Conservation (phyloP, 2,797 vertebrate genomes). For the Chiloscyllium punctatum region DNA sequence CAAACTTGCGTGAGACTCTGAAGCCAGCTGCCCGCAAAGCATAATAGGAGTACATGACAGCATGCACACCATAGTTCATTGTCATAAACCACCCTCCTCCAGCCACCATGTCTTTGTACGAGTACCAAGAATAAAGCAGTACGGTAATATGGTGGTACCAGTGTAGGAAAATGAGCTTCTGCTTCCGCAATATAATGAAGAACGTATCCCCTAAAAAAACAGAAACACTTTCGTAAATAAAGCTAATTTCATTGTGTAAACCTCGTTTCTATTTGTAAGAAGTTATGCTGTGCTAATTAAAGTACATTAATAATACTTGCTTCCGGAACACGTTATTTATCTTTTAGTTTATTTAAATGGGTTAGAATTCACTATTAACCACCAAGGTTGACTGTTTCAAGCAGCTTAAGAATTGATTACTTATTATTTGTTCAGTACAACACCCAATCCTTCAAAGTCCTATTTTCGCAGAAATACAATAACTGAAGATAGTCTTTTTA, state of each 20-base stretch:
- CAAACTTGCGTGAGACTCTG: slow-evolving; percentile 87
- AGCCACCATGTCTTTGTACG: slow-evolving; percentile 99
- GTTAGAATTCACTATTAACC: background rate
- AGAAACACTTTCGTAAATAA: background rate
- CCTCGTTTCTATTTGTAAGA: background rate
- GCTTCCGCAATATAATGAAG: slow-evolving; percentile 95
- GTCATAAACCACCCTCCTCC: slow-evolving; percentile 99
- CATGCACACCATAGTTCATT: slow-evolving; percentile 97
- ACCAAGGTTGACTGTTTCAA: background rate
- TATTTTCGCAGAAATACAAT: background rate
- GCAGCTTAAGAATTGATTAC: background rate
- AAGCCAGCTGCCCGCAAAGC: slow-evolving; percentile 88
- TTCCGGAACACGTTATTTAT: background rate
- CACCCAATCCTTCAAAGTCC: background rate
- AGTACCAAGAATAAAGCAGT: slow-evolving; percentile 98
- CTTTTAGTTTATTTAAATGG: background rate
- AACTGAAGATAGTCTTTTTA: background rate
- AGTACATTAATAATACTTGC: background rate
- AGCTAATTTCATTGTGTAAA: background rate
- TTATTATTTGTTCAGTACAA: background rate
- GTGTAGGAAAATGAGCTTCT: slow-evolving; percentile 98
- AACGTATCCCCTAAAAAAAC: slow-evolving; percentile 81
- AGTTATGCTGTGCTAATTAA: too few relatives aligned
- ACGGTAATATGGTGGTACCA: slow-evolving; percentile 99
- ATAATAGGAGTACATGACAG: slow-evolving; percentile 98